Conservation (phyloP, 2,113 vertebrate species). For the Cebidichthys violaceus region DNA sequence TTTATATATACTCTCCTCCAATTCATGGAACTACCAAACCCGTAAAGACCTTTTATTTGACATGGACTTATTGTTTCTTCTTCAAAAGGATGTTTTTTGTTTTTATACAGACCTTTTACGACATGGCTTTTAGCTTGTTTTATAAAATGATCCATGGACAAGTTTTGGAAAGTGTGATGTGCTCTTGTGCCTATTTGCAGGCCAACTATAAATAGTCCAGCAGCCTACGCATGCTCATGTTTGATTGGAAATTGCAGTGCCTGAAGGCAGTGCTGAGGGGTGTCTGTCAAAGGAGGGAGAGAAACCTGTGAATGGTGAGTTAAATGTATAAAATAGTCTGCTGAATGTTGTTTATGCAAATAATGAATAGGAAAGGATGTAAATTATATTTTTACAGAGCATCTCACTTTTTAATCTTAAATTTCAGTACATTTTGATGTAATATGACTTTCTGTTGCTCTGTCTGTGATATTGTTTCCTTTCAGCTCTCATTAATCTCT, state of each 20-base stretch:
- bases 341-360: background rate
- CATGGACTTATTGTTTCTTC: background rate
- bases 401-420: constrained; percentile 2
- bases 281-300: constrained; percentile 74
- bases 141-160: constrained; percentile 48
- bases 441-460: background rate
- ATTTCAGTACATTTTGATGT: background rate
- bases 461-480: constrained; percentile 1
- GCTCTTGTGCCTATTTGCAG: constrained; percentile 83
- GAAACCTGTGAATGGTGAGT: constrained; percentile 77
- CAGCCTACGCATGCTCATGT: constrained; percentile 81
- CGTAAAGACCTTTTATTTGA: constrained; percentile 39
- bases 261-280: constrained; percentile 73
- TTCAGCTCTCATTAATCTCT: constrained; percentile 19
- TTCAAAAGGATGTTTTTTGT: background rate
- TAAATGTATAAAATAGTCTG: constrained; percentile 17
- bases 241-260: constrained; percentile 83
- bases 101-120: background rate
- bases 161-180: constrained; percentile 80
- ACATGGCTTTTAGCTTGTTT: background rate
- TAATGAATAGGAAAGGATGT: background rate
- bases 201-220: constrained; percentile 82
- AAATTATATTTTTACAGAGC: background rate
- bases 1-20: constrained; percentile 25
- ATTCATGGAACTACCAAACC: constrained; percentile 20